Evolutionary conservation across 2,113 vertebrate species (phyloP).

Genomic region (Ascaphus truei): DNA sequence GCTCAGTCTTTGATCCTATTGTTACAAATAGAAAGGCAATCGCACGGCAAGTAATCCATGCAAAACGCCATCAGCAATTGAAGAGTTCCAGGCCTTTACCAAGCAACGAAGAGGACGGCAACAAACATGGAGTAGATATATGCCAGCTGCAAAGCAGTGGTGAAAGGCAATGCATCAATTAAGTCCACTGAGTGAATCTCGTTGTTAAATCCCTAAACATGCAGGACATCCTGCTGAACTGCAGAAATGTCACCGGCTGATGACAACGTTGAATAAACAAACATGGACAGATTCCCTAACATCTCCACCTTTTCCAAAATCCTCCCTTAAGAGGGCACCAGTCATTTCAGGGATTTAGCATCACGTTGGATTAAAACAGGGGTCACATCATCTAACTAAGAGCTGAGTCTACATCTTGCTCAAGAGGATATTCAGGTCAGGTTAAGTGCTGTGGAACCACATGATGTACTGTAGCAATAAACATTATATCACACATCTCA

Average conservation of each 20-base stretch:
- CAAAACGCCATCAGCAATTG: too few species aligned
- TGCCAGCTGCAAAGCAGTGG: background rate
- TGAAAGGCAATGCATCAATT: background rate
- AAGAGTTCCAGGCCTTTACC: too few species aligned
- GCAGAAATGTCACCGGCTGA: background rate
- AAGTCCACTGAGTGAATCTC: background rate
- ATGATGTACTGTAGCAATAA: constrained; percentile 3
- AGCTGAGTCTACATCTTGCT: constrained; percentile 26
- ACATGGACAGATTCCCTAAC: background rate
- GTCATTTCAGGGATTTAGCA: constrained; percentile 1
- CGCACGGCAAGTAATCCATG: too few species aligned
- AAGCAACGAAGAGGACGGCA: too few species aligned
- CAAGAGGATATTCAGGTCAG: constrained; percentile 13
- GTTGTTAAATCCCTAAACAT: background rate
- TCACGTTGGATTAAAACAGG: constrained; percentile 24
- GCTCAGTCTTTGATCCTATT: too few species aligned
- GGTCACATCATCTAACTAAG: constrained; percentile 15
- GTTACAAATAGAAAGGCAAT: too few species aligned
- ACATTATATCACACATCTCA: background rate
- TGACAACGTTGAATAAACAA: background rate
- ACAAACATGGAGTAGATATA: too few species aligned
- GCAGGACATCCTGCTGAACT: constrained; percentile 2
- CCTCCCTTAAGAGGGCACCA: background rate
- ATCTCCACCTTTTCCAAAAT: background rate
- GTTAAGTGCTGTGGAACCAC: background rate